Base-by-base conservation (phyloP, 2,113 vertebrate genomes). In the Heloderma charlesbogerti region DNA sequence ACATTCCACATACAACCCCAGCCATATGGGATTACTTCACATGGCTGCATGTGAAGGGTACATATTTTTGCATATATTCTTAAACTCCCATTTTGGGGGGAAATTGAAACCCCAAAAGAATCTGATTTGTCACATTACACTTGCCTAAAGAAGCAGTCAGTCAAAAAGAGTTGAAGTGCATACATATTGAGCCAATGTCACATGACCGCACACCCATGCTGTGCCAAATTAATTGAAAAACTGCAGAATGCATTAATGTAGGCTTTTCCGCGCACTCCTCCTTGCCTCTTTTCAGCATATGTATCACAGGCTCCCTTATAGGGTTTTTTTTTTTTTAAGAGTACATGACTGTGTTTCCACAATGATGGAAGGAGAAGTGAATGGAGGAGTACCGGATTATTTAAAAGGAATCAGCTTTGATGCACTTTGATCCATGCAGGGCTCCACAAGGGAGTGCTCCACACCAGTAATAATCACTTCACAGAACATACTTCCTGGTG, bases 251-350 rank as follows among this genome's bases (percentile, higher is more conserved):
- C 12, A 10, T 16, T 72, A 75, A 86, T 74, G 1, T 16, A 0
- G 66, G 0, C 2, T 79, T 75, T 15, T 5, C 4, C 79, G 57
- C 67, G n/a, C 63, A 69, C 29, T 29, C 81, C 40, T 40, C n/a
- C 81, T 4, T 9, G 22, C 18, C 67, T 6, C 51, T 88, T 48
- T 74, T 74, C 69, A 72, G 69, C 40, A 91, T 0, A 2, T 74
- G 75, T 74, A 60, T 25, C 69, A n/a, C 2, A 77, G 83, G 86
- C 13, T 48, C 67, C 31, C 40, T 27, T 40, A 60, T 0, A 86
- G 0, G 48, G 37, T 91, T 94, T 90, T 94, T 86, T 83, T 43
- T 91, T 94, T 90, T 94, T 86, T 83, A 45, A 83, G n/a, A 5
- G 25, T 2, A 77, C n/a, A 29, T 15, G 9, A 20, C 69, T 66